phyloP scores from a whole-genome alignment of 2,797 vertebrate species.

The Notolepis coatsorum region DNA sequence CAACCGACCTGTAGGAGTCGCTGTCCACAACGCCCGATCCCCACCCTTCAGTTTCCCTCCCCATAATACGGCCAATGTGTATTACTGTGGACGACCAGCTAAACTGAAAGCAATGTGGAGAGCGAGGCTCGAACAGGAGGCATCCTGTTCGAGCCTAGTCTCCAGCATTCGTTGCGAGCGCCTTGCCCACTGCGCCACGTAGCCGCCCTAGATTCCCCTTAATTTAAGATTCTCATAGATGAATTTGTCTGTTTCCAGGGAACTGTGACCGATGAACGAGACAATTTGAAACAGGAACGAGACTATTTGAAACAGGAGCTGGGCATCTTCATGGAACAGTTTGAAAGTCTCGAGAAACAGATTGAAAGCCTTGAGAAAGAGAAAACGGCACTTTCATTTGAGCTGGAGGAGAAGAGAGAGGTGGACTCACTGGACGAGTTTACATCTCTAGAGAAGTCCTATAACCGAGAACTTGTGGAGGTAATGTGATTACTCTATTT shows the following conservation, averaged over 20 bases:
- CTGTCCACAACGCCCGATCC: too few relatives aligned
- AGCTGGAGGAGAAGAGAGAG: slow-evolving; percentile 83
- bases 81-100: too few relatives aligned
- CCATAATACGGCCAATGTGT: too few relatives aligned
- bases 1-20: too few relatives aligned
- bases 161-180: too few relatives aligned
- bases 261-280: slow-evolving; percentile 52
- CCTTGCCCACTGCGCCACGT: too few relatives aligned
- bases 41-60: too few relatives aligned
- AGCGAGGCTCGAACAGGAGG: too few relatives aligned
- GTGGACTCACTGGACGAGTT: slow-evolving; percentile 90
- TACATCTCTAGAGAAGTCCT: slow-evolving; percentile 84
- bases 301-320: slow-evolving; percentile 71
- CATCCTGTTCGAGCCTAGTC: too few relatives aligned
- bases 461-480: slow-evolving; percentile 86
- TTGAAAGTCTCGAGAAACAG: slow-evolving; percentile 45
- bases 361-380: slow-evolving; percentile 54
- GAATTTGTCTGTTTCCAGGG: slow-evolving; percentile 56
- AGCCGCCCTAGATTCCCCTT: too few relatives aligned
- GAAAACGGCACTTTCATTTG: slow-evolving; percentile 52
- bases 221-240: too few relatives aligned
- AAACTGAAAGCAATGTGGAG: too few relatives aligned
- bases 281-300: slow-evolving; percentile 68
- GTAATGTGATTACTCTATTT: slow-evolving; percentile 64
- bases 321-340: slow-evolving; percentile 56